Evolutionary conservation across 1,140 invertebrate genomes (phyloP), one percentile per base, ranked within the genome.

Genomic region (Drosophila orena): DNA sequence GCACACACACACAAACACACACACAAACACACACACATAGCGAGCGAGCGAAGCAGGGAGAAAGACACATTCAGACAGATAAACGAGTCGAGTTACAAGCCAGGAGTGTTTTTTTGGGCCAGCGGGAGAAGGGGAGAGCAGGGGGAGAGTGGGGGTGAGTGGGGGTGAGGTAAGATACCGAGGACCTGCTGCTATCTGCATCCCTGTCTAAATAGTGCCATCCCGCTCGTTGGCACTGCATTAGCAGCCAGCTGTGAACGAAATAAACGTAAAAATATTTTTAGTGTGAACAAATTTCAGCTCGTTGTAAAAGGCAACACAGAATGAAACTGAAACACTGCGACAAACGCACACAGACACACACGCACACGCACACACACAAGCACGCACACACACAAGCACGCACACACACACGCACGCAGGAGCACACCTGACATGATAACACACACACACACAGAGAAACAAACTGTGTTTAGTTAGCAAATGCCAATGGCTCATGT

Each of bases 261-360:
- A 85, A 85, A 88, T 85, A 88, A 85, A 88, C 74, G 83, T 81
- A 88, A 75, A 85, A 85, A 88, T 85, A 88, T 85, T 85, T 85
- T 76, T 84, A 85, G 77, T 85, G 77, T 72, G 81, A 84, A 84
- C 59, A 84, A 85, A 85, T 84, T 71, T 30, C 40, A 30, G 80
- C 62, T 57, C 65, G 68, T 56, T 70, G 64, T 42, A 57, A 83
- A 81, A 79, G 65, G 79, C 66, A 61, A 75, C 44, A 64, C 60
- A 66, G 43, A 79, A 69, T 38, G 68, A 60, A 76, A 74, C 60
- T 62, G 79, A 79, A 83, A 84, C 71, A 72, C 78, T 79, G 79
- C 77, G 69, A 75, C 72, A 83, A 42, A 34, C 43, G 22, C 52
- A 53, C 57, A 61, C 35, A 30, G 42, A 57, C 65, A 52, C 12